Evolutionary conservation across 2,113 vertebrate species (phyloP).

Genomic region (Redunca redunca): DNA sequence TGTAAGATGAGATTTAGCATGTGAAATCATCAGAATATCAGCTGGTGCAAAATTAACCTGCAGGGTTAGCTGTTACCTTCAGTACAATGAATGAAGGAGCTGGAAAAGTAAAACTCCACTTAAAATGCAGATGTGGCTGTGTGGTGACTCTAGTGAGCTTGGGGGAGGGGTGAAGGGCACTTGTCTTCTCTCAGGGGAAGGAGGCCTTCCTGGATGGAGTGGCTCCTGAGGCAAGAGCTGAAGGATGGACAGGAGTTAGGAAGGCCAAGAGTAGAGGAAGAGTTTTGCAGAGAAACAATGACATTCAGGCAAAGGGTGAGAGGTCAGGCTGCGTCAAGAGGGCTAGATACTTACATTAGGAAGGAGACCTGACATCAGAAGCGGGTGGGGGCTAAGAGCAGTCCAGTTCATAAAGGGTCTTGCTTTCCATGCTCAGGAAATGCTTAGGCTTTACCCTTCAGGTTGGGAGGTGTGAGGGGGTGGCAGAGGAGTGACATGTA

Average conservation of each 20-base stretch:
- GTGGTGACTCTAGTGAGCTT: background rate
- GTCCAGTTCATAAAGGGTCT: background rate
- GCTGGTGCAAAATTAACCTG: background rate
- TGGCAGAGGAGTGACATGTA: background rate
- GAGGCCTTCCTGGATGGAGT: background rate
- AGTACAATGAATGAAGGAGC: background rate
- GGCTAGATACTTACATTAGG: fast-evolving
- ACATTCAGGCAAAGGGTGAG: background rate
- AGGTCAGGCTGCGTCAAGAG: background rate
- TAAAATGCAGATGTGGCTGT: background rate
- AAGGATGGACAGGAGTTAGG: background rate
- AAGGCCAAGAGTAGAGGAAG: background rate
- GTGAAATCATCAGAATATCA: background rate
- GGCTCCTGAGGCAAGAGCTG: background rate
- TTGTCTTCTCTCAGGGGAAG: background rate
- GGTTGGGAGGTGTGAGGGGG: background rate
- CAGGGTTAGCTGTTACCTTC: background rate
- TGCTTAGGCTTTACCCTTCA: background rate
- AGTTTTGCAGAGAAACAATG: background rate
- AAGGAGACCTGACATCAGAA: background rate
- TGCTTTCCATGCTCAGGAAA: background rate
- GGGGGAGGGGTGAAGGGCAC: background rate
- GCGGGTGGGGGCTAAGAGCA: fast-evolving
- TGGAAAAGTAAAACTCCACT: background rate
- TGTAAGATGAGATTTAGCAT: background rate